phyloP scores from a whole-genome alignment of 2,888 invertebrate species.

The Andricus curvator region DNA sequence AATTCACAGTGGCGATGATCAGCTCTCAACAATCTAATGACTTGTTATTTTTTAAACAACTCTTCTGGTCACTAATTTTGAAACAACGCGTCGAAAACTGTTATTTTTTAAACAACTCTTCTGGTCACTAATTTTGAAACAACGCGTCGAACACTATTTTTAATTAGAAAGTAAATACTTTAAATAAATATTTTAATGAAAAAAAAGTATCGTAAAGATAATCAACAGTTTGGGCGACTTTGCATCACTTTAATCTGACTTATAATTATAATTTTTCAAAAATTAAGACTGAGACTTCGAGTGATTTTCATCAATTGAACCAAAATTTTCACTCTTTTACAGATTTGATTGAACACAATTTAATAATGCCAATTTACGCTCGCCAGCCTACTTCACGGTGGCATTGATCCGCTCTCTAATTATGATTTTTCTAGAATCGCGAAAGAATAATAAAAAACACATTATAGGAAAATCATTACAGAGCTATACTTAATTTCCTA shows the following conservation, averaged over 20 bases:
- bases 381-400: too few species aligned
- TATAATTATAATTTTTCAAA: conserved; percentile 4
- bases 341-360: background rate
- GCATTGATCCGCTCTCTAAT: too few species aligned
- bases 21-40: too few species aligned
- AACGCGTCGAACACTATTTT: background rate
- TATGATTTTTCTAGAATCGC: too few species aligned
- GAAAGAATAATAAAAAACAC: too few species aligned
- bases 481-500: too few species aligned
- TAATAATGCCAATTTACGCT: background rate
- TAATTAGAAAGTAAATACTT: background rate
- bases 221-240: background rate
- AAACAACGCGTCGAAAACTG: too few species aligned
- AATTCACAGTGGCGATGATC: too few species aligned
- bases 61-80: too few species aligned
- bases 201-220: background rate
- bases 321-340: background rate
- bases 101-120: too few species aligned
- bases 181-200: background rate
- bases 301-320: background rate
- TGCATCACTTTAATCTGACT: background rate
- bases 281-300: conserved; percentile 26
- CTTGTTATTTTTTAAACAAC: too few species aligned
- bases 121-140: background rate
- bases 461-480: too few species aligned